Conservation (phyloP, 2,888 invertebrate genomes). For the Vesta saturnalis region DNA sequence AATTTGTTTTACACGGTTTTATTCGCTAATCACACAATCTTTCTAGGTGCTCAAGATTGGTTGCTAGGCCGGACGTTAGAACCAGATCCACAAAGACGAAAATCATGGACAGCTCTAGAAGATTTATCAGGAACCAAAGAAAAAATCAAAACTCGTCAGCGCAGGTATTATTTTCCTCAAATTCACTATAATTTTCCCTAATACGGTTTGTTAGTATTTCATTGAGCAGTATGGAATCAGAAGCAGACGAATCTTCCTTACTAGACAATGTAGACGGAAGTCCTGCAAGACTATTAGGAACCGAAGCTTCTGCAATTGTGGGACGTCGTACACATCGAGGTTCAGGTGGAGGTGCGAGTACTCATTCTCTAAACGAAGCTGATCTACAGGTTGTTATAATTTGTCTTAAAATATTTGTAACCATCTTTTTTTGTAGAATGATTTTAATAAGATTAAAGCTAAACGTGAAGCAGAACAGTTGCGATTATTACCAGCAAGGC, state of each 20-base stretch:
- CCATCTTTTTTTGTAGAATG: slow-evolving; percentile 67
- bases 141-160: slow-evolving; percentile 65
- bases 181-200: neutral
- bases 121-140: slow-evolving; percentile 69
- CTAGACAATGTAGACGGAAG: slow-evolving; percentile 66
- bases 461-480: slow-evolving; percentile 68
- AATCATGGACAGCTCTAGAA: slow-evolving; percentile 91
- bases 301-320: slow-evolving; percentile 61
- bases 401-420: neutral
- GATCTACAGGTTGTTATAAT: slow-evolving; percentile 75
- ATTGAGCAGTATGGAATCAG: slow-evolving; percentile 85
- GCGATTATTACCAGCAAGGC: slow-evolving; percentile 69
- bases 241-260: slow-evolving; percentile 75
- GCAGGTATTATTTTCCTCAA: slow-evolving; percentile 62
- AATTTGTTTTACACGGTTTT: slow-evolving; percentile 33
- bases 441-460: slow-evolving; percentile 76
- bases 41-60: slow-evolving; percentile 60
- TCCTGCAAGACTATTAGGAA: slow-evolving; percentile 64
- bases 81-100: slow-evolving; percentile 68
- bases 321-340: slow-evolving; percentile 61
- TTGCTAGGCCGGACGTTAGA: slow-evolving; percentile 52
- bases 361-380: slow-evolving; percentile 89
- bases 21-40: no score
- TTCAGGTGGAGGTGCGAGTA: slow-evolving; percentile 68
- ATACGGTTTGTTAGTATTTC: slow-evolving; percentile 67